phyloP scores from a whole-genome alignment of 2,113 vertebrate genomes.

The Phalacrocorax carbo region DNA sequence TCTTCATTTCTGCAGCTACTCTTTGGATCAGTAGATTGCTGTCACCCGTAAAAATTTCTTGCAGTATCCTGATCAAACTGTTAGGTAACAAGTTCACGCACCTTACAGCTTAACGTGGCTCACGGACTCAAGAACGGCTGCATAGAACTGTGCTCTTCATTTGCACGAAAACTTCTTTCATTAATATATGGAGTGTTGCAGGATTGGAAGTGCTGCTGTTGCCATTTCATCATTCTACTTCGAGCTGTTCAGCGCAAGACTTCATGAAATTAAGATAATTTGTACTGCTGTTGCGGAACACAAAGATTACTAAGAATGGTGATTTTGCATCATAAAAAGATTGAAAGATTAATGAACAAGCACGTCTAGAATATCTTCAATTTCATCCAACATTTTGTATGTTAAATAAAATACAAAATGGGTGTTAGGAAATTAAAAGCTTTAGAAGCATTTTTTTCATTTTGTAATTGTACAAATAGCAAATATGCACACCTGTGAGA shows the following conservation, averaged over 20 bases:
- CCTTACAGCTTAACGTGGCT: not conserved
- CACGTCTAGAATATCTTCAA: not conserved
- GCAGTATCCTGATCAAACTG: not conserved
- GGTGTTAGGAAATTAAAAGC: not conserved
- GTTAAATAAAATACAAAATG: not conserved
- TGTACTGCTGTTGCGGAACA: not conserved
- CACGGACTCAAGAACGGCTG: not conserved
- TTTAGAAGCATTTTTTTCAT: not conserved
- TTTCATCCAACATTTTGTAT: not conserved
- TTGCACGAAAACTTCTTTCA: not conserved
- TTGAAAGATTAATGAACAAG: not conserved
- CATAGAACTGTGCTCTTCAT: accelerated
- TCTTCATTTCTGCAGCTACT: not conserved
- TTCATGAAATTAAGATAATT: not conserved
- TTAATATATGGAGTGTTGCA: not conserved
- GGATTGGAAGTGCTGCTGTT: not conserved
- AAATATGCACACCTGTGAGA: not conserved
- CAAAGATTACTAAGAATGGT: not conserved
- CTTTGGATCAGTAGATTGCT: not conserved
- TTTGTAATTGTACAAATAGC: not conserved
- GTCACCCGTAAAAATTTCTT: not conserved
- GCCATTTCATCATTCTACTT: not conserved
- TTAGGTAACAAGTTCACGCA: not conserved
- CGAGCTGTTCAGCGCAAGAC: not conserved
- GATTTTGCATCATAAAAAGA: not conserved